A percentile compares a stretch with the other conserved stretches of the same genome.
Conservation (phyloP, 30 jellyfish, hydroid and myxozoan genomes). For the Pseudorhiza aurosa region DNA sequence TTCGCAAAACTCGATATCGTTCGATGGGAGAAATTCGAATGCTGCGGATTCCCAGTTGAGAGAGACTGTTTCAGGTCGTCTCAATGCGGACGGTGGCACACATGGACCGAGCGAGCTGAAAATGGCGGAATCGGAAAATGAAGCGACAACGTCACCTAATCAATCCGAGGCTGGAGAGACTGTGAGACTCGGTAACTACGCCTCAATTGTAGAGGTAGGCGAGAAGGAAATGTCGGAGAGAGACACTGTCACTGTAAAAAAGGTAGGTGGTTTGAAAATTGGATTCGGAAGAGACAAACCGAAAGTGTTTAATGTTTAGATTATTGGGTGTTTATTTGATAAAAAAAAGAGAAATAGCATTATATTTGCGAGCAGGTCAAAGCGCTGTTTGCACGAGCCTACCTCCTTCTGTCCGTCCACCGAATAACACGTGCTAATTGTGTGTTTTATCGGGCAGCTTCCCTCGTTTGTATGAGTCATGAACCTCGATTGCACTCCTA, state of each 20-base stretch:
- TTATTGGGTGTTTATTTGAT: not conserved
- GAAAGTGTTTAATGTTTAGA: not conserved
- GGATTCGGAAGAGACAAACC: slow-evolving; percentile 55
- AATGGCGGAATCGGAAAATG: not conserved
- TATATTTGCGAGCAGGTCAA: not conserved
- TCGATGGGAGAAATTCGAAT: not conserved
- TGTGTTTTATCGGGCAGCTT: too few relatives aligned
- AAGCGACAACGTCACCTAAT: not conserved
- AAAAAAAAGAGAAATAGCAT: not conserved
- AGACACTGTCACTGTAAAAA: slow-evolving; percentile 43
- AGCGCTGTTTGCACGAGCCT: too few relatives aligned
- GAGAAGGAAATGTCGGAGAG: slow-evolving; percentile 19
- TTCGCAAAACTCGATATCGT: slow-evolving; percentile 8
- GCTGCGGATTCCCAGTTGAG: not conserved
- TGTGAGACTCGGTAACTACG: slow-evolving; percentile 16
- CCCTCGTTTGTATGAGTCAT: too few relatives aligned
- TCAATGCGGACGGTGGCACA: not conserved
- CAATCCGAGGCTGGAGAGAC: not conserved
- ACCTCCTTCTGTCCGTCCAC: too few relatives aligned
- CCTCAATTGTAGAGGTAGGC: slow-evolving; percentile 26
- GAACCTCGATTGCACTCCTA: too few relatives aligned
- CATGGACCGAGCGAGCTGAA: not conserved
- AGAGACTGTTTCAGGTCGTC: not conserved
- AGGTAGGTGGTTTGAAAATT: slow-evolving; percentile 46
- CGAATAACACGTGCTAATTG: too few relatives aligned